Evolutionary conservation across 2,113 vertebrate species (phyloP).

Genomic region (Bufo bufo): DNA sequence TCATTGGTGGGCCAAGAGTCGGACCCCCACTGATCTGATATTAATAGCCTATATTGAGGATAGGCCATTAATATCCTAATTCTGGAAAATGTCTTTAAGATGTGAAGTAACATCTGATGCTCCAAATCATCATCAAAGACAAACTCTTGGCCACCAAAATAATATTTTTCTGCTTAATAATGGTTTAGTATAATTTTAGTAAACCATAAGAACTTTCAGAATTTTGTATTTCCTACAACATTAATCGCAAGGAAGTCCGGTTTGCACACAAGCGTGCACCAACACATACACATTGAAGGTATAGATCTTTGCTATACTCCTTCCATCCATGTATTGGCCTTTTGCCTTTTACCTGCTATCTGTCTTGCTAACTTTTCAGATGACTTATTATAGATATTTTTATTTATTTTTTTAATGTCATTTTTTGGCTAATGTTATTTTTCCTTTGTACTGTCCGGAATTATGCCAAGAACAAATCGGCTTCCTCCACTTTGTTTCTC

Average conservation of each 20-base stretch:
- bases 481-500: conserved; percentile 20
- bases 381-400: background rate
- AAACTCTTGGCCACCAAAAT: too few species aligned
- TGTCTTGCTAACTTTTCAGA: conserved; percentile 10
- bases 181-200: background rate
- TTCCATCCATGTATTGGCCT: too few species aligned
- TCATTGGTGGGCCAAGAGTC: too few species aligned
- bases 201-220: background rate
- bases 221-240: background rate
- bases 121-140: too few species aligned
- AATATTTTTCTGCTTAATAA: too few species aligned
- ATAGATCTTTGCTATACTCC: background rate
- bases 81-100: too few species aligned
- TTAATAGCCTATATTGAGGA: too few species aligned
- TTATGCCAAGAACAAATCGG: conserved; percentile 27
- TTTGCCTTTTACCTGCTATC: background rate
- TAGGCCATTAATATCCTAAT: too few species aligned
- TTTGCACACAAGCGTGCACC: too few species aligned
- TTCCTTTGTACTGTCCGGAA: background rate
- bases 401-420: background rate
- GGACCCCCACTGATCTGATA: too few species aligned
- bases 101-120: too few species aligned
- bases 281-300: too few species aligned
- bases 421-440: background rate
- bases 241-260: background rate